Conservation (phyloP, 1,140 invertebrate genomes). For the Lepidurus packardi region DNA sequence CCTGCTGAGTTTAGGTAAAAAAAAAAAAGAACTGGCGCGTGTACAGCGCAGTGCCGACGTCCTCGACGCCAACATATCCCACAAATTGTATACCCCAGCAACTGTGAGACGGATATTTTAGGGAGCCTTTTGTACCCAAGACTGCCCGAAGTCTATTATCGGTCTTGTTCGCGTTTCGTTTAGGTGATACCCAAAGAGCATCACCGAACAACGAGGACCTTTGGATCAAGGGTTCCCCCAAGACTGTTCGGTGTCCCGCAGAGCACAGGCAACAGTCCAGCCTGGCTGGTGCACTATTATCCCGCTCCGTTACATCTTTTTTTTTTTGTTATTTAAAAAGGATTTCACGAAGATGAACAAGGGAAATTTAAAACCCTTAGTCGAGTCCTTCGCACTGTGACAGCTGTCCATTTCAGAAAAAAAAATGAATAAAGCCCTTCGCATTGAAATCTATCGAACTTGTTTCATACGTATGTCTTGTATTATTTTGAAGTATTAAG, state of each 20-base stretch:
- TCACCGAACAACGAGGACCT: not conserved
- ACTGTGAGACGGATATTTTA: no score
- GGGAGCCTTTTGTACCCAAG: no score
- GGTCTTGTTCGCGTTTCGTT: not conserved
- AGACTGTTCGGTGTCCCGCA: not conserved
- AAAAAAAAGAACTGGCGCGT: not conserved
- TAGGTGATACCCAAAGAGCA: not conserved
- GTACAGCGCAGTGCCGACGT: not conserved
- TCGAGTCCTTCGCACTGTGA: no score
- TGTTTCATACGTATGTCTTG: no score
- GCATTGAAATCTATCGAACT: no score
- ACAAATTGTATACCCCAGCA: not conserved
- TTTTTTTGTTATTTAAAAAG: not conserved
- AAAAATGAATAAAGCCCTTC: no score
- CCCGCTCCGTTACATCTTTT: not conserved
- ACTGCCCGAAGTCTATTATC: not conserved
- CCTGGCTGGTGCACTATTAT: constrained; percentile 4
- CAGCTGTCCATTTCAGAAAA: no score
- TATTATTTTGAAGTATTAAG: no score
- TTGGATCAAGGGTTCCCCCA: not conserved
- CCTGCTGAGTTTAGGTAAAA: not conserved
- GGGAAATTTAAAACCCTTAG: not conserved
- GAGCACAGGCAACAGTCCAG: not conserved
- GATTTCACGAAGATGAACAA: not conserved
- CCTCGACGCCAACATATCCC: constrained; percentile 10